Evolutionary conservation across 2,888 invertebrate species (phyloP), one percentile per base, ranked within the genome.

Genomic region (Octonoba sinensis): DNA sequence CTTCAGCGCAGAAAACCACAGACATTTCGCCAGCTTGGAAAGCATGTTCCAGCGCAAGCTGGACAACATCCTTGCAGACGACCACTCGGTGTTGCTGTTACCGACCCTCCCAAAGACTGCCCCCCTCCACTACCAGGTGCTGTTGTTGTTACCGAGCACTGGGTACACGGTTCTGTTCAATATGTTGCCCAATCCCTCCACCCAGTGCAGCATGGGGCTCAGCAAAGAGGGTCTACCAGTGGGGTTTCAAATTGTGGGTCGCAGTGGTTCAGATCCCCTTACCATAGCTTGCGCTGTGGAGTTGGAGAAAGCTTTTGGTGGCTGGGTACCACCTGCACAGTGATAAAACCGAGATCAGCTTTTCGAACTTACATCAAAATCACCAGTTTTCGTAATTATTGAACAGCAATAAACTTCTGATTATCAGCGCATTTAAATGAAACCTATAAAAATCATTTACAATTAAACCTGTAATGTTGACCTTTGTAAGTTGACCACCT

Each of bases 51-150:
- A 16, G 8, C 3, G 36, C 0, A 54, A 76, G 46, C 54, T 69
- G 46, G 69, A 76, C 44, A 24, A n/a, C n/a, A 15, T 69, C 0
- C 18, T 76, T n/a, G 36, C 36, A 36, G 77, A 78, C 27, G 71
- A 78, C 3, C 18, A 71, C 22, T 64, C 77, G 13, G 93, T 97
- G 1, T 92, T 97, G 82, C 89, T 97, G 44, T 96, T 93, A 87
- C 97, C 97, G 0, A 93, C 95, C 0, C 95, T 96, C 90, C 96
- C 97, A 1, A 93, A 93, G 13, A 91, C 94, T 12, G 96, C 97
- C 0, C 95, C 94, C 0, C 93, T 94, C 87, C 96, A 97, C 88
- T 92, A 94, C 87, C 95, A 96, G 87, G 94, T 96, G 0, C 87
- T 96, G 24, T 86, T 93, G 27, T 93, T 93, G 86, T 91, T 95